phyloP scores from a whole-genome alignment of 2,113 vertebrate genomes.

The Triplophysa siluroides region DNA sequence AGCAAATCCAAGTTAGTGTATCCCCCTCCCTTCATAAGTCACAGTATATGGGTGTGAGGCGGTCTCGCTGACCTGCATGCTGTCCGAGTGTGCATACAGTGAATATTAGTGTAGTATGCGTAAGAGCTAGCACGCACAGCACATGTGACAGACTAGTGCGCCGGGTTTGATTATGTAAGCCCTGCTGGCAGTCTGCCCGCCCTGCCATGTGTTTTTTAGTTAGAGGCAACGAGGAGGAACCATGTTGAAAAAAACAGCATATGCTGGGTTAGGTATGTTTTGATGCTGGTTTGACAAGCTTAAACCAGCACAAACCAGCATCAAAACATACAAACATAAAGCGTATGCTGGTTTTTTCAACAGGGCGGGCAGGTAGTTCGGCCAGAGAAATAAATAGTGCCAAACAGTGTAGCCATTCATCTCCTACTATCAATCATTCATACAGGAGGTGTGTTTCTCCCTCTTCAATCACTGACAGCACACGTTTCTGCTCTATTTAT shows the following conservation, averaged over 20 bases:
- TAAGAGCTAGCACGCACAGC: slow-evolving; percentile 13
- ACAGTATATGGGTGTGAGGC: slow-evolving; percentile 22
- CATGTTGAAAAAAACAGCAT: not conserved
- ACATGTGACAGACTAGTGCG: slow-evolving; percentile 55
- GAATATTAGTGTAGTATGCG: not conserved
- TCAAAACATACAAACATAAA: too few relatives aligned
- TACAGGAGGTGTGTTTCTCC: slow-evolving; percentile 59
- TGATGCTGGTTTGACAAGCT: too few relatives aligned
- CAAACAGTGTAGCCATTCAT: slow-evolving; percentile 68
- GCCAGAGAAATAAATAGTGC: slow-evolving; percentile 61
- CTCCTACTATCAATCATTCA: slow-evolving; percentile 61
- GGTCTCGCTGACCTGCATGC: slow-evolving; percentile 23
- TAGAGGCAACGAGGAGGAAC: slow-evolving; percentile 51
- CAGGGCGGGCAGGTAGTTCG: slow-evolving; percentile 60
- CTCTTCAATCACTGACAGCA: slow-evolving; percentile 56
- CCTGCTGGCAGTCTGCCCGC: slow-evolving; percentile 61
- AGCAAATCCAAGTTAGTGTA: not conserved
- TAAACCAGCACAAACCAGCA: slow-evolving; percentile 36
- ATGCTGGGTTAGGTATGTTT: too few relatives aligned
- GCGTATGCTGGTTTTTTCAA: too few relatives aligned
- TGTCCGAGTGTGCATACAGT: not conserved
- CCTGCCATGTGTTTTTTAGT: slow-evolving; percentile 47
- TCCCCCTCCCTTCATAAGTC: not conserved
- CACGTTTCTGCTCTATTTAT: slow-evolving; percentile 6
- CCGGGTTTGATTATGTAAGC: slow-evolving; percentile 74